A percentile compares a stretch with the other conserved stretches of the same genome.
Evolutionary conservation across 64 coral and sea anemone genomes (phyloP).

Genomic region (Montipora cactus): DNA sequence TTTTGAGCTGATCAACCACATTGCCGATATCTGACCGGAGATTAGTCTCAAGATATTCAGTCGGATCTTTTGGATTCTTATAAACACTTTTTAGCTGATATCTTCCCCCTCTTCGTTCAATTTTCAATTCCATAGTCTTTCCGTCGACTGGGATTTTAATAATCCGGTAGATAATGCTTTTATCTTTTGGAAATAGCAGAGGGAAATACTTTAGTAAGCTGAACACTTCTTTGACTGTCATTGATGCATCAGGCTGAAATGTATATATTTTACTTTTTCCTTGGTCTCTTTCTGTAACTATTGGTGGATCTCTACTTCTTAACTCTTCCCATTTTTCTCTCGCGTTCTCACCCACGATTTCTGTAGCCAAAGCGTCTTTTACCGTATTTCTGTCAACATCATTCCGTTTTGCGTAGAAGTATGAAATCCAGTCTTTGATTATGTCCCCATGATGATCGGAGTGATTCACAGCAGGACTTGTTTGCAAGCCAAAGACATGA

Average conservation of each 20-base stretch:
- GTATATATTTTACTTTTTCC: no score
- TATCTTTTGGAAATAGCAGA: background rate
- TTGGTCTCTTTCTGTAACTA: no score
- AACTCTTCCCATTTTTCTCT: no score
- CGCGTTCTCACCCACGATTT: no score
- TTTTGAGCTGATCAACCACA: background rate
- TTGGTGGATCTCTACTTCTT: no score
- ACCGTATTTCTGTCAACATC: no score
- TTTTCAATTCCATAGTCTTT: background rate
- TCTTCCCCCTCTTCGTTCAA: background rate
- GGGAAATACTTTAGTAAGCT: background rate
- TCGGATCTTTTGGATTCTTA: background rate
- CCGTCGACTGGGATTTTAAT: conserved; percentile 18
- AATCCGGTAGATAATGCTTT: background rate
- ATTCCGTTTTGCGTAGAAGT: no score
- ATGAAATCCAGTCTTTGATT: no score
- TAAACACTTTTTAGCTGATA: background rate
- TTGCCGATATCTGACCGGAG: background rate
- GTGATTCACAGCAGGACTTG: no score
- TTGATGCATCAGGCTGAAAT: background rate
- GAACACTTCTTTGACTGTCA: conserved; percentile 16
- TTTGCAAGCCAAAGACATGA: no score
- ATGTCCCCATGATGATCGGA: no score
- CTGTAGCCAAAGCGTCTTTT: no score
- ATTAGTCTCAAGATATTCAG: background rate